Evolutionary conservation across 2,797 vertebrate genomes (phyloP).

Genomic region (Lutjanus argentimaculatus): DNA sequence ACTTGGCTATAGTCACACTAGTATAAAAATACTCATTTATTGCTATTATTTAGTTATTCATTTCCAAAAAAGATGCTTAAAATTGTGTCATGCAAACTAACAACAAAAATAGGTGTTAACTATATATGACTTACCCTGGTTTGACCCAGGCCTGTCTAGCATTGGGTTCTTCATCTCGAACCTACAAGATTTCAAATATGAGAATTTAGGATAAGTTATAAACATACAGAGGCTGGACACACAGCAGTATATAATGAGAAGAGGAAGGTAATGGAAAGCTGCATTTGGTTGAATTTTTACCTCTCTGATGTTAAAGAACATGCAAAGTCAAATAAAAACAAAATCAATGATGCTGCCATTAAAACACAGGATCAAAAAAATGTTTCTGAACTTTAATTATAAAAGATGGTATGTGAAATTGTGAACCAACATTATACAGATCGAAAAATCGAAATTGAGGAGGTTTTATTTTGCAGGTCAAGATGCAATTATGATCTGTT

Average conservation of each 20-base stretch:
- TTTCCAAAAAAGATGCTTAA: background rate
- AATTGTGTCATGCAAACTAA: background rate
- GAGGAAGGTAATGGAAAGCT: conserved; percentile 33
- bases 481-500: background rate
- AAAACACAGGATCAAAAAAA: conserved; percentile 10
- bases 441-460: conserved; percentile 9
- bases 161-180: conserved; percentile 88
- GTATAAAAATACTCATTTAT: background rate
- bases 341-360: background rate
- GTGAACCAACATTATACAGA: conserved; percentile 23
- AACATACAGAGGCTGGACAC: conserved; percentile 7
- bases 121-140: conserved; percentile 89
- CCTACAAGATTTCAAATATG: conserved; percentile 81
- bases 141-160: conserved; percentile 92
- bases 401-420: background rate
- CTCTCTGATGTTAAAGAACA: conserved; percentile 64
- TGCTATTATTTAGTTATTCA: background rate
- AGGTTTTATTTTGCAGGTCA: conserved; percentile 8
- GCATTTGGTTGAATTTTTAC: conserved; percentile 83
- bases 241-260: background rate
- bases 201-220: conserved; percentile 5
- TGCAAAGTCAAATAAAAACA: conserved; percentile 47
- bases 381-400: conserved; percentile 18
- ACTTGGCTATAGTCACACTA: background rate
- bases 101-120: background rate